Evolutionary conservation across 2,113 vertebrate species (phyloP), one percentile per base, ranked within the genome.

Genomic region (Ailurus styani): DNA sequence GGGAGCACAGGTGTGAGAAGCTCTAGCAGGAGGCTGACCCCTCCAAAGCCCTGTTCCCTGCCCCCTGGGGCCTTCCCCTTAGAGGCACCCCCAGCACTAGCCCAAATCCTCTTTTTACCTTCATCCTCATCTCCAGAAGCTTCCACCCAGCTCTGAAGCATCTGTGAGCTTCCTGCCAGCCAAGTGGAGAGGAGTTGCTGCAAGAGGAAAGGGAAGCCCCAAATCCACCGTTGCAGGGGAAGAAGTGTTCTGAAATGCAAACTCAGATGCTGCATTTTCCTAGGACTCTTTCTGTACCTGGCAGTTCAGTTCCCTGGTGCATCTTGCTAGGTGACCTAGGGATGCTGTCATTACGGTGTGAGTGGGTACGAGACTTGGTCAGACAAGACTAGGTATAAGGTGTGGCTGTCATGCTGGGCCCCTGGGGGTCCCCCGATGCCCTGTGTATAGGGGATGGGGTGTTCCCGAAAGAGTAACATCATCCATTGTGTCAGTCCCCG

Each of bases 141-240:
- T 34, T 37, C 21, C 6, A 18, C 7, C 40, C 20, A 13, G 66
- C 66, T 55, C 4, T 1, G 73, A 40, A 84, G 29, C 68, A 73
- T 25, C 79, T 42, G 2, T 11, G n/a, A 55, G 8, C 15, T 79
- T 84, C 34, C 47, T 21, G 68, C 50, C 10, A 29, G 78, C 60
- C 50, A 21, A 73, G 47, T 37, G 12, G 42, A 27, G 31, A 70
- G 57, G 13, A 20, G 23, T 0, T 66, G 31, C 7, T 3, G 25
- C 57, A 34, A 40, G 15, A 82, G 20, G 40, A 57, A n/a, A 47
- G 25, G 31, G 79, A 50, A 25, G 12, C 83, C 64, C 60, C 10
- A 57, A 62, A 10, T 14, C n/a, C 34, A 14, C 0, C 21, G 42
- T 5, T 3, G 8, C 34, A 37, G 21, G 52, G n/a, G 2, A 83